phyloP scores from a whole-genome alignment of 2,888 invertebrate species.

The Deladenus siricidicola region DNA sequence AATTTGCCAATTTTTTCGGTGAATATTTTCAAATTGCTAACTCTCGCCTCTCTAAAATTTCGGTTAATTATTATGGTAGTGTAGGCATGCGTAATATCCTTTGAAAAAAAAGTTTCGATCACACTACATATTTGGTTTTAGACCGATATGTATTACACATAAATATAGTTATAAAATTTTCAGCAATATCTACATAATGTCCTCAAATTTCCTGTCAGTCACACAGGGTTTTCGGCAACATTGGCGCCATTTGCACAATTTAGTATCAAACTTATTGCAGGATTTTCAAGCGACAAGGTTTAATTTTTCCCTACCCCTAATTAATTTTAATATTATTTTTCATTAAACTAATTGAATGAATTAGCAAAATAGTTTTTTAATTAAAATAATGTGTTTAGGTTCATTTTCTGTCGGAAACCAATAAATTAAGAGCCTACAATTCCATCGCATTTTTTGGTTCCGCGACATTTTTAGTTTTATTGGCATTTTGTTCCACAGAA shows the following conservation, averaged over 20 bases:
- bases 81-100: too few relatives aligned
- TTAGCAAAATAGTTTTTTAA: not conserved
- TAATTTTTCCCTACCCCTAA: not conserved
- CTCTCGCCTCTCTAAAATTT: too few relatives aligned
- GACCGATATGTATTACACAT: not conserved
- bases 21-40: too few relatives aligned
- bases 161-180: not conserved
- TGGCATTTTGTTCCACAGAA: constrained; percentile 38
- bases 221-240: constrained; percentile 48
- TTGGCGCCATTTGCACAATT: constrained; percentile 50
- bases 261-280: constrained; percentile 39
- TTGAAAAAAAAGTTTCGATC: too few relatives aligned
- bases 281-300: constrained; percentile 38
- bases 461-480: constrained; percentile 33
- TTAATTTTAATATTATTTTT: not conserved
- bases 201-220: constrained; percentile 44
- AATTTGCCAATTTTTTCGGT: too few relatives aligned
- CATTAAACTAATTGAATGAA: too few relatives aligned
- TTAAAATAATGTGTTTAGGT: constrained; percentile 12
- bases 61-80: too few relatives aligned
- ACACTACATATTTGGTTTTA: too few relatives aligned
- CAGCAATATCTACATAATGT: constrained; percentile 33
- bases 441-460: constrained; percentile 46
- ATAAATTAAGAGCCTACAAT: constrained; percentile 51
- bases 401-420: constrained; percentile 40